phyloP scores from a whole-genome alignment of 2,888 invertebrate species.

The Ennomos fuscantarius region DNA sequence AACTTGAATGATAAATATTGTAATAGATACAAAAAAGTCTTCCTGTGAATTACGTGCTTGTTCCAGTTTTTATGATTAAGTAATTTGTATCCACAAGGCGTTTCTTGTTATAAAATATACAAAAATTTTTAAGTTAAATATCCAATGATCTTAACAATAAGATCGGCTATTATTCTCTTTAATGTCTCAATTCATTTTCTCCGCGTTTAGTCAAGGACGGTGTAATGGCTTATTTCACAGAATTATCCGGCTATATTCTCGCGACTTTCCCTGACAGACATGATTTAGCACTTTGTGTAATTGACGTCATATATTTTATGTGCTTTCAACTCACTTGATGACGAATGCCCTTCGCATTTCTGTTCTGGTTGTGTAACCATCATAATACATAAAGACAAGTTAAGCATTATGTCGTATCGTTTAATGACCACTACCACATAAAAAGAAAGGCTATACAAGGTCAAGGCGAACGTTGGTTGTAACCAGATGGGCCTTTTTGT shows the following conservation, averaged over 20 bases:
- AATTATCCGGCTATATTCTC: conserved; percentile 50
- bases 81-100: too few species aligned
- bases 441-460: not conserved
- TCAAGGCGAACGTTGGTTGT: not conserved
- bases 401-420: not conserved
- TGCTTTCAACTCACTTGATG: conserved; percentile 30
- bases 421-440: conserved; percentile 1
- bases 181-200: conserved; percentile 46
- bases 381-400: conserved; percentile 1
- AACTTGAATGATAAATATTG: too few species aligned
- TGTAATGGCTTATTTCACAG: conserved; percentile 49
- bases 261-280: conserved; percentile 59
- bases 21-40: too few species aligned
- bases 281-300: conserved; percentile 71
- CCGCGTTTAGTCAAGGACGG: conserved; percentile 41
- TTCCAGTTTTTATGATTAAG: not conserved
- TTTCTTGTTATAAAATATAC: too few species aligned
- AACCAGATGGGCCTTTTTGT: too few species aligned
- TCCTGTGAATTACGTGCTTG: not conserved
- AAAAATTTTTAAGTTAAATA: conserved; percentile 23
- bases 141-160: conserved; percentile 35
- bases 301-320: conserved; percentile 47
- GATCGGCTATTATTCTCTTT: conserved; percentile 42
- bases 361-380: conserved; percentile 1
- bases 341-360: conserved; percentile 31